Evolutionary conservation across 1,140 invertebrate species (phyloP).

Genomic region (Drosophila littoralis): DNA sequence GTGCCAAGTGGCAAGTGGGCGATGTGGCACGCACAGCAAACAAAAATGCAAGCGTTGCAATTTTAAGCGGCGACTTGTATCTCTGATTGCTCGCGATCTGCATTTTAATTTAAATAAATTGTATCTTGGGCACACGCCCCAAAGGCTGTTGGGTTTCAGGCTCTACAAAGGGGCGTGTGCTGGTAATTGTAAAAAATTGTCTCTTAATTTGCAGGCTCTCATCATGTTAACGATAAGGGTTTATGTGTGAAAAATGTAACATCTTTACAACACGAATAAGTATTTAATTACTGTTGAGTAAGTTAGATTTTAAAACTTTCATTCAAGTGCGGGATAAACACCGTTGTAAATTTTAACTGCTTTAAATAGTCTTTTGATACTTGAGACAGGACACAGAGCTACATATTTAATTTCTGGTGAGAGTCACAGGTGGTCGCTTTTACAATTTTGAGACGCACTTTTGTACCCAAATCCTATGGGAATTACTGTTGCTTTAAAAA

Average conservation of each 20-base stretch:
- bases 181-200: slow-evolving; percentile 51
- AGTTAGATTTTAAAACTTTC: too few species aligned
- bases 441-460: too few species aligned
- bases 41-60: slow-evolving; percentile 38
- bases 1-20: slow-evolving; percentile 27
- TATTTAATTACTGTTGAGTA: background rate
- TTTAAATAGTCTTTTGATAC: too few species aligned
- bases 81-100: slow-evolving; percentile 45
- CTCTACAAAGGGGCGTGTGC: slow-evolving; percentile 53
- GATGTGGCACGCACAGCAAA: slow-evolving; percentile 35
- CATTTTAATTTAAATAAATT: slow-evolving; percentile 80
- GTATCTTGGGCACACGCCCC: slow-evolving; percentile 19
- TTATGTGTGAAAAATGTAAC: background rate
- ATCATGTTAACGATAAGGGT: background rate
- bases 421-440: too few species aligned
- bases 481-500: background rate
- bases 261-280: background rate
- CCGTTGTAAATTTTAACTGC: too few species aligned
- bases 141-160: slow-evolving; percentile 3
- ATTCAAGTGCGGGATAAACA: too few species aligned
- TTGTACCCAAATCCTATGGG: background rate
- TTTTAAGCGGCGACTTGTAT: slow-evolving; percentile 12
- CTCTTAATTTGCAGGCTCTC: slow-evolving; percentile 61
- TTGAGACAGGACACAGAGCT: too few species aligned
- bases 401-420: too few species aligned